Evolutionary conservation across 1,140 invertebrate genomes (phyloP).

Genomic region (Musca vetustissima): DNA sequence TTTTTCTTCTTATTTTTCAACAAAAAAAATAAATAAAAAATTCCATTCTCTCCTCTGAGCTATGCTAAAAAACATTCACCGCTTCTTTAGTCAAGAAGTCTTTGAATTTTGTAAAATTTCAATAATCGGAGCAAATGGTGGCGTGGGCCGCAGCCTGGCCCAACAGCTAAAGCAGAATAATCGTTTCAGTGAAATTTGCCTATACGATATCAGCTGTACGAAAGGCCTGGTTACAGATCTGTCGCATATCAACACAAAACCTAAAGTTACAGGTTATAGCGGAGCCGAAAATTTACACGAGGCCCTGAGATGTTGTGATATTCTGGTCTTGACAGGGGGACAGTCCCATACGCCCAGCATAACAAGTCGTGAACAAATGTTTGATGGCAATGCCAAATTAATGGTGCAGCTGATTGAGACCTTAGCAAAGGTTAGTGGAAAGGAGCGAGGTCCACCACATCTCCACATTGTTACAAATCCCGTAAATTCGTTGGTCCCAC

Average conservation of each 20-base stretch:
- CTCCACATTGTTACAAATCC: slow-evolving; percentile 8
- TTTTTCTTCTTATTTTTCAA: too few relatives aligned
- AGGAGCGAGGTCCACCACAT: background rate
- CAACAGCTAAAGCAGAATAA: background rate
- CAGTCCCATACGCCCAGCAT: background rate
- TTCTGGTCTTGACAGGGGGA: background rate
- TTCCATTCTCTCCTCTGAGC: too few relatives aligned
- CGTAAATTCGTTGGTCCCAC: background rate
- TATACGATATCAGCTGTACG: background rate
- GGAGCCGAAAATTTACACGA: background rate
- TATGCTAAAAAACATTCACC: too few relatives aligned
- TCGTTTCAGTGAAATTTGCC: background rate
- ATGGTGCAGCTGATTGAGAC: background rate
- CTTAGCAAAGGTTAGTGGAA: background rate
- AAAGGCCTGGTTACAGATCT: background rate
- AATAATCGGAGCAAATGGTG: slow-evolving; percentile 1
- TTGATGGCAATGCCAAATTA: slow-evolving; percentile 1
- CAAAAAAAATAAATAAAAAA: too few relatives aligned
- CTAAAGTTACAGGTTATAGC: background rate
- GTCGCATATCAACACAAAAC: background rate
- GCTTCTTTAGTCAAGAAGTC: too few relatives aligned
- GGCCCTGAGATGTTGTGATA: background rate
- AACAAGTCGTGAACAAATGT: background rate
- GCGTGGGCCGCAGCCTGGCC: background rate
- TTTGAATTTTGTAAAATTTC: slow-evolving; percentile 3